These are phyloP conservation scores for Zygogramma bicolorata DNA, from an alignment of 2,888 invertebrate species.

Conservation along the genomic window DNA sequence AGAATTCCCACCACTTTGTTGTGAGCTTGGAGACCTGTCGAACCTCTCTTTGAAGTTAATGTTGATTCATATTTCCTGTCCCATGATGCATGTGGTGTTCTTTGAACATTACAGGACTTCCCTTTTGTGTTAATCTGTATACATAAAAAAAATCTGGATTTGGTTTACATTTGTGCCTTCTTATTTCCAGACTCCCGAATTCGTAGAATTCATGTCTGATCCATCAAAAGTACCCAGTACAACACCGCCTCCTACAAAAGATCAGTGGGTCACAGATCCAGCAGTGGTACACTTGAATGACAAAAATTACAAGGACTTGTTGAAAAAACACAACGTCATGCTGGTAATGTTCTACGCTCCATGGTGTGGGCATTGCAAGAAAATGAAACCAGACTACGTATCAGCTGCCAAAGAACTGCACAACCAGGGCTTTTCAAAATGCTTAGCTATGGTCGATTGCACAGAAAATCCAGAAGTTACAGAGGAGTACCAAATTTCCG, in stretches of 20 bases:
- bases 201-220: constrained; percentile 74
- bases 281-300: constrained; percentile 70
- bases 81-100: too few relatives aligned
- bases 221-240: constrained; percentile 64
- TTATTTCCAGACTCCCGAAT: constrained; percentile 73
- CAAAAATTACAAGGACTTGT: constrained; percentile 71
- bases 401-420: constrained; percentile 69
- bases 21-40: too few relatives aligned
- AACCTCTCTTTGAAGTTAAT: too few relatives aligned
- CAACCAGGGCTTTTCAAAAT: constrained; percentile 60
- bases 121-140: too few relatives aligned
- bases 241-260: constrained; percentile 53
- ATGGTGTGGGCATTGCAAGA: constrained; percentile 81
- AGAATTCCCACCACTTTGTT: too few relatives aligned
- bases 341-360: constrained; percentile 85
- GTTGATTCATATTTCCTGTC: too few relatives aligned
- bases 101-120: too few relatives aligned
- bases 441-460: constrained; percentile 76
- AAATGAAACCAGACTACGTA: constrained; percentile 77
- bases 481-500: constrained; percentile 72
- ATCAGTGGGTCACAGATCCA: constrained; percentile 67
- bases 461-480: constrained; percentile 73
- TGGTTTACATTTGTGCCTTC: too few relatives aligned
- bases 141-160: not conserved
- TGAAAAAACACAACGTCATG: constrained; percentile 72